These are phyloP conservation scores for Spinibarbus caldwelli DNA, from an alignment of 2,797 vertebrate genomes.

Conservation along the genomic window DNA sequence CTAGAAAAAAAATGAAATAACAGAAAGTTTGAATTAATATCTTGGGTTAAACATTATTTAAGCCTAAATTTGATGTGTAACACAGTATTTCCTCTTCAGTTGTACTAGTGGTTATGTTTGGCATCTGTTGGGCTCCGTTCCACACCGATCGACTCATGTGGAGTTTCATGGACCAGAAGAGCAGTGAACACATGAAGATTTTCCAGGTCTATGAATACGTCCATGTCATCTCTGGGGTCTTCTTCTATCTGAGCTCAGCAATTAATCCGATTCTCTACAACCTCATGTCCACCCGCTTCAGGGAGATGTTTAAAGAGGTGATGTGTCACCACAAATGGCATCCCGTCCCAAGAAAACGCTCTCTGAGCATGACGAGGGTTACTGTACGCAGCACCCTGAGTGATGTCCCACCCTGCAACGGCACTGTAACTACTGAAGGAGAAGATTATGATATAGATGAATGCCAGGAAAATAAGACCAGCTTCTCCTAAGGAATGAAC, in stretches of 20 bases:
- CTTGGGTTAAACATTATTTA: neutral
- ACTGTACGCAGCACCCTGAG: slow-evolving; percentile 85
- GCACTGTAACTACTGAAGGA: slow-evolving; percentile 55
- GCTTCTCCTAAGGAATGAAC: slow-evolving; percentile 57
- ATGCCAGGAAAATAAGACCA: slow-evolving; percentile 69
- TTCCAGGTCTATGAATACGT: slow-evolving; percentile 78
- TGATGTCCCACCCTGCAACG: slow-evolving; percentile 71
- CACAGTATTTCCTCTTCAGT: slow-evolving; percentile 72
- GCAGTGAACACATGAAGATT: slow-evolving; percentile 73
- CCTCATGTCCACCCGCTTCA: slow-evolving; percentile 93
- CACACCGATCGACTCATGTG: slow-evolving; percentile 92
- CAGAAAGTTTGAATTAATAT: neutral
- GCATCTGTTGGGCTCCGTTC: slow-evolving; percentile 95
- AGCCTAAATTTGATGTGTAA: slow-evolving; percentile 6
- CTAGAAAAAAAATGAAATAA: too few relatives aligned
- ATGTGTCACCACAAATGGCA: slow-evolving; percentile 76
- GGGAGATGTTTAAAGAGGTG: slow-evolving; percentile 91
- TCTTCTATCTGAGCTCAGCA: slow-evolving; percentile 93
- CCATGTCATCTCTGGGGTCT: slow-evolving; percentile 88
- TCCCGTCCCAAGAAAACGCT: slow-evolving; percentile 67
- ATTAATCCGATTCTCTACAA: slow-evolving; percentile 94
- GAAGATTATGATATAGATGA: slow-evolving; percentile 68
- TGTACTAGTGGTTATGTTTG: slow-evolving; percentile 90
- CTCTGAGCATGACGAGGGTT: slow-evolving; percentile 81
- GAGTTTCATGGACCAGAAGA: slow-evolving; percentile 87